Evolutionary conservation across 2,113 vertebrate species (phyloP).

Genomic region (Girardinichthys multiradiatus): DNA sequence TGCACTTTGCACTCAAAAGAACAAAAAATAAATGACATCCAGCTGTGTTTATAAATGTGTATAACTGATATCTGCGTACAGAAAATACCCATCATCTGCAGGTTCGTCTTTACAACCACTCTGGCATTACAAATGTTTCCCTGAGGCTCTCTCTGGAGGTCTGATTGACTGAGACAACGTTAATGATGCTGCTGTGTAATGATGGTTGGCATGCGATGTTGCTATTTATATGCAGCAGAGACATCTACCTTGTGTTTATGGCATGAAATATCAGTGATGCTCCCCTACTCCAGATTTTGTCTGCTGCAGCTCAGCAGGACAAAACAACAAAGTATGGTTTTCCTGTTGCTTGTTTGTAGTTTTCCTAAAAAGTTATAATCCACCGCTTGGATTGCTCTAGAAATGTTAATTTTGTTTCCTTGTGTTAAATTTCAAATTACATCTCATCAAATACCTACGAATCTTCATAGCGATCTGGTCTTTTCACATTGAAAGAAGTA

Average conservation of each 20-base stretch:
- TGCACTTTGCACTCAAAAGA: neutral
- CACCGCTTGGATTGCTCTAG: neutral
- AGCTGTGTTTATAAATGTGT: constrained; percentile 13
- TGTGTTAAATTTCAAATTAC: neutral
- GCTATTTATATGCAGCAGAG: constrained; percentile 69
- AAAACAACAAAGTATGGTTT: neutral
- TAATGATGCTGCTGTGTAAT: constrained; percentile 64
- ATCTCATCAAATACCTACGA: neutral
- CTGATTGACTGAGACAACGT: constrained; percentile 61
- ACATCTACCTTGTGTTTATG: constrained; percentile 50
- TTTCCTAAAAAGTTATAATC: neutral
- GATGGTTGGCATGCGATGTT: constrained; percentile 61
- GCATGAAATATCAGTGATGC: constrained; percentile 31
- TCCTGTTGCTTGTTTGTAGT: neutral
- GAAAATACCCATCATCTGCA: constrained; percentile 18
- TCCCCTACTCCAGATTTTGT: constrained; percentile 13
- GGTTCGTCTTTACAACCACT: constrained; percentile 30
- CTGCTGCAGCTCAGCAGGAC: neutral
- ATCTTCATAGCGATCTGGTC: neutral
- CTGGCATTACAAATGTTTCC: constrained; percentile 40
- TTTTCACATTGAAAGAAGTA: neutral
- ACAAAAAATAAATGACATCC: constrained; percentile 19
- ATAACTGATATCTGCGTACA: constrained; percentile 8
- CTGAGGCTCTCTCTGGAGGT: constrained; percentile 45
- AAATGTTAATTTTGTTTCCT: neutral